phyloP scores from a whole-genome alignment of 1,140 invertebrate species.

The Leptoteleia sp. region DNA sequence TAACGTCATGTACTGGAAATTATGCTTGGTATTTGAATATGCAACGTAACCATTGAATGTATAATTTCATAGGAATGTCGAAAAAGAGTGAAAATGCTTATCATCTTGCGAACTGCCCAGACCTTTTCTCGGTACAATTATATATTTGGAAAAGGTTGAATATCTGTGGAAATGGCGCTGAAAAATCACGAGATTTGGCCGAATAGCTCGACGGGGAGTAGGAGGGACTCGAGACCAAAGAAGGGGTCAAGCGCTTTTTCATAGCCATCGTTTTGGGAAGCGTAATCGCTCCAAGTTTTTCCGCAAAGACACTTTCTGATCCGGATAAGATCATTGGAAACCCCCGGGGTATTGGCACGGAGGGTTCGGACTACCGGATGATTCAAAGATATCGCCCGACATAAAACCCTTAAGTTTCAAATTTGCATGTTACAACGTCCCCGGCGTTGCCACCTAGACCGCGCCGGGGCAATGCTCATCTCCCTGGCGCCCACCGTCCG shows the following conservation, averaged over 20 bases:
- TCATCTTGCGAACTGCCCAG: no score
- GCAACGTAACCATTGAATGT: no score
- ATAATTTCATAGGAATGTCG: no score
- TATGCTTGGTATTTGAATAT: no score
- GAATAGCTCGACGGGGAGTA: no score
- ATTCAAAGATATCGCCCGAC: slow-evolving; percentile 80
- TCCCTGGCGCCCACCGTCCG: slow-evolving; percentile 64
- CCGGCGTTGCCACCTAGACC: slow-evolving; percentile 62
- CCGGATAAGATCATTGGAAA: slow-evolving; percentile 74
- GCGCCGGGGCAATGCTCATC: slow-evolving; percentile 54
- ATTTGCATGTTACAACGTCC: slow-evolving; percentile 81
- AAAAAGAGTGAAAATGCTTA: no score
- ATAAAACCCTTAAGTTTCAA: slow-evolving; percentile 81
- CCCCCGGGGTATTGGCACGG: slow-evolving; percentile 64
- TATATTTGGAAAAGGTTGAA: no score
- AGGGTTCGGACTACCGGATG: slow-evolving; percentile 70
- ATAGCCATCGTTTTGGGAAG: slow-evolving; percentile 40
- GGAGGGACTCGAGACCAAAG: neutral
- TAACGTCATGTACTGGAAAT: no score
- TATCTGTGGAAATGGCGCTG: no score
- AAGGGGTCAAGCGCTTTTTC: slow-evolving; percentile 58
- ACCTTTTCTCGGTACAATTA: no score
- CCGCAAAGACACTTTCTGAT: slow-evolving; percentile 71
- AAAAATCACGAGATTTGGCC: no score
- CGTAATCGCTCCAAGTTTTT: slow-evolving; percentile 49